phyloP scores from a whole-genome alignment of 2,797 vertebrate species.

The Harpagifer antarcticus region DNA sequence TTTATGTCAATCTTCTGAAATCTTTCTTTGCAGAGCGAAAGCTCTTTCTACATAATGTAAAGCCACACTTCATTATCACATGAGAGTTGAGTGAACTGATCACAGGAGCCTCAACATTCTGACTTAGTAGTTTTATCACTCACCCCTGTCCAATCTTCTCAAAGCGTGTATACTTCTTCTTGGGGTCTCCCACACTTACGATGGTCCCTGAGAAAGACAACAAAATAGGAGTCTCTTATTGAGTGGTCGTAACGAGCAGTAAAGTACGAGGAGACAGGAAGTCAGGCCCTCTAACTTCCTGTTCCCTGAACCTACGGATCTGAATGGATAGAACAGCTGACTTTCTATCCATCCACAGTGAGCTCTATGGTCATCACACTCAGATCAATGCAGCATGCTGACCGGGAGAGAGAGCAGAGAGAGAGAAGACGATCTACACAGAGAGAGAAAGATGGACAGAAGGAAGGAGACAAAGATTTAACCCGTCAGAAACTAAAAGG shows the following conservation, averaged over 20 bases:
- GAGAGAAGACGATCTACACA: neutral
- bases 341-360: conserved; percentile 56
- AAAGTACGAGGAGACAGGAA: neutral
- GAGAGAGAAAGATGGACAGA: neutral
- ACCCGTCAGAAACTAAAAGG: neutral
- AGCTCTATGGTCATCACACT: conserved; percentile 49
- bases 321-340: conserved; percentile 36
- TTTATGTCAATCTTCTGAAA: too few relatives aligned
- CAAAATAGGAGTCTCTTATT: neutral
- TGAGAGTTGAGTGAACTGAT: neutral
- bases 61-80: too few relatives aligned
- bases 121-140: conserved; percentile 62
- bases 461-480: neutral
- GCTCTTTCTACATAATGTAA: too few relatives aligned
- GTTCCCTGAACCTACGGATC: conserved; percentile 13
- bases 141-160: conserved; percentile 98
- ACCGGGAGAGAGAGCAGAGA: conserved; percentile 29
- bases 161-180: conserved; percentile 97
- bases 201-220: conserved; percentile 78
- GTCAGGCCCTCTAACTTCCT: neutral
- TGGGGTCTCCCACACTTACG: conserved; percentile 97
- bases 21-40: too few relatives aligned
- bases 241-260: neutral
- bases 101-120: neutral
- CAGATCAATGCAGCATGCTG: conserved; percentile 63